A percentile compares a stretch with the other conserved stretches of the same genome.
These are phyloP conservation scores for Creontiades dilutus DNA, from an alignment of 2,888 invertebrate species.

Conservation along the genomic window DNA sequence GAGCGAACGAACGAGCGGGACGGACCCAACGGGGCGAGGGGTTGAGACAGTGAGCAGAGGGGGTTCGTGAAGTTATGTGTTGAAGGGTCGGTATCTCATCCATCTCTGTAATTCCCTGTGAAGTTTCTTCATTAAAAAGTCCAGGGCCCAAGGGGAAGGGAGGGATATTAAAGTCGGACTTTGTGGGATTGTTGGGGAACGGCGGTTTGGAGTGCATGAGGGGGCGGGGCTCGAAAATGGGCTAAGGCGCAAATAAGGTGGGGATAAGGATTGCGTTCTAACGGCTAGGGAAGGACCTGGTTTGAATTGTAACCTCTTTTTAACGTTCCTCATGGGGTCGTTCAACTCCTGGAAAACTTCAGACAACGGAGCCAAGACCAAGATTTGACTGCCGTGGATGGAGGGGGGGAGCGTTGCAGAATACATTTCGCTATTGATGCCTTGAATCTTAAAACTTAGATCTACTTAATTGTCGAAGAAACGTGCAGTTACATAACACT, in stretches of 20 bases:
- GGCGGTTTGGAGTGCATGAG: background rate
- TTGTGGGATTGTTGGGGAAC: conserved; percentile 22
- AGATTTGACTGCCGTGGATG: background rate
- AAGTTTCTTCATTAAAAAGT: conserved; percentile 70
- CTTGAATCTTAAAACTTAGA: too few relatives aligned
- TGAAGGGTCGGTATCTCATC: conserved; percentile 60
- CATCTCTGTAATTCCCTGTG: conserved; percentile 62
- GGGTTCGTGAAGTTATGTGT: conserved; percentile 54
- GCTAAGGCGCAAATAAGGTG: background rate
- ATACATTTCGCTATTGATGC: too few relatives aligned
- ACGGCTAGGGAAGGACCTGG: background rate
- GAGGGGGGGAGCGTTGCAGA: background rate
- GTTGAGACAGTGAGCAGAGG: background rate
- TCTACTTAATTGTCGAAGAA: too few relatives aligned
- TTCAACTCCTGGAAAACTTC: background rate
- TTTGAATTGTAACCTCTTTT: conserved; percentile 30
- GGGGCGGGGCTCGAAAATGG: background rate
- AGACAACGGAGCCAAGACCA: too few relatives aligned
- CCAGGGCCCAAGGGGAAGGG: background rate
- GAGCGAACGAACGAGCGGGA: background rate
- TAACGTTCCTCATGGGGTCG: background rate
- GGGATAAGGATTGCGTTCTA: conserved; percentile 23
- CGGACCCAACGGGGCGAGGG: background rate
- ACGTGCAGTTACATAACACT: too few relatives aligned
- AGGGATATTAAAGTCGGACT: conserved; percentile 53